Evolutionary conservation across 2,888 invertebrate species (phyloP).

Genomic region (Xiphydria camelus): DNA sequence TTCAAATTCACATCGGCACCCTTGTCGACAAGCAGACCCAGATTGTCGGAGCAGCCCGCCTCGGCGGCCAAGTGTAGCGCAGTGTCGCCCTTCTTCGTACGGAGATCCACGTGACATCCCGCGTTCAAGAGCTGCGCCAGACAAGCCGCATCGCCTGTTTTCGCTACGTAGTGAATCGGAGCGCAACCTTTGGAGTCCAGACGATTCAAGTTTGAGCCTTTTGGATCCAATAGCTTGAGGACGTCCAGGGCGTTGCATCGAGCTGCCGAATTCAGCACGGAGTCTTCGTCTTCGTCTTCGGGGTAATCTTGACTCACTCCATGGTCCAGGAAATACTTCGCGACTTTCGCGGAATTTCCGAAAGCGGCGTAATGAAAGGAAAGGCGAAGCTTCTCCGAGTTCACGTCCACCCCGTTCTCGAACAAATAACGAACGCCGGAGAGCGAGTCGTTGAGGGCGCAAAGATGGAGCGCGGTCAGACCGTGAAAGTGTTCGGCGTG

Average conservation of each 20-base stretch:
- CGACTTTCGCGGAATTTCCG: conserved; percentile 81
- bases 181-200: conserved; percentile 77
- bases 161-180: conserved; percentile 80
- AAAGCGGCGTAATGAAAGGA: conserved; percentile 90
- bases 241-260: conserved; percentile 83
- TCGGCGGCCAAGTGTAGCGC: conserved; percentile 87
- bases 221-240: conserved; percentile 72
- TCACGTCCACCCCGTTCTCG: conserved; percentile 69
- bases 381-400: conserved; percentile 73
- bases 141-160: conserved; percentile 76
- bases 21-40: conserved; percentile 72
- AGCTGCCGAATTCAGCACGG: conserved; percentile 82
- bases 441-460: conserved; percentile 77
- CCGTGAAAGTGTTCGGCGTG: conserved; percentile 74
- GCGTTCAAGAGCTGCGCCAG: conserved; percentile 75
- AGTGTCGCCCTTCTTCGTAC: conserved; percentile 74
- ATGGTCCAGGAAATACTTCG: conserved; percentile 74
- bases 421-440: conserved; percentile 73
- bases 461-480: conserved; percentile 74
- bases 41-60: conserved; percentile 81
- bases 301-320: conserved; percentile 70
- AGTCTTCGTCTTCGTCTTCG: conserved; percentile 72
- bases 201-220: conserved; percentile 76
- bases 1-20: conserved; percentile 76
- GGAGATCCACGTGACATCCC: conserved; percentile 72